phyloP scores from a whole-genome alignment of 37 sponge, comb jelly and placozoan species.

The Tethya wilhelma region DNA sequence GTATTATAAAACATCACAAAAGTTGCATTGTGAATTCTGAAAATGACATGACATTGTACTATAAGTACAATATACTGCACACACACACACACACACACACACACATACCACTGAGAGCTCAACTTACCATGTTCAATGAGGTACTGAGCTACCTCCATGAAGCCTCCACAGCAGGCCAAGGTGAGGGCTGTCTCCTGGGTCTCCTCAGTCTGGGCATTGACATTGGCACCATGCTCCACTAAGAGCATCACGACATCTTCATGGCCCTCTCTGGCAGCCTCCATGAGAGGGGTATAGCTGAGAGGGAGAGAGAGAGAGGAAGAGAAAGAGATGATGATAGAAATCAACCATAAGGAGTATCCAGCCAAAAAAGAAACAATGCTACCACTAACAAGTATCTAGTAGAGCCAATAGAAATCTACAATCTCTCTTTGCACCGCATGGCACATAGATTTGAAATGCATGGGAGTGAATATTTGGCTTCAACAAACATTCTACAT shows the following conservation, averaged over 20 bases:
- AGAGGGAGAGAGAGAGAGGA: background rate
- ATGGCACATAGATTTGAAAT: background rate
- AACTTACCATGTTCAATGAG: constrained; percentile 65
- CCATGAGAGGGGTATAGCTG: constrained; percentile 92
- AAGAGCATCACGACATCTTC: constrained; percentile 80
- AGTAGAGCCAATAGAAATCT: background rate
- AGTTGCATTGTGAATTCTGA: too few species aligned
- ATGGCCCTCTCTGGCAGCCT: constrained; percentile 87
- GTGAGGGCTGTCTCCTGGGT: constrained; percentile 92
- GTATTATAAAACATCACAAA: too few species aligned
- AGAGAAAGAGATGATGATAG: background rate
- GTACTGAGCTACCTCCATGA: constrained; percentile 71
- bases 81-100: constrained; percentile 17
- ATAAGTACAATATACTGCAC: background rate
- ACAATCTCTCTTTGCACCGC: background rate
- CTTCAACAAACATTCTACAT: background rate
- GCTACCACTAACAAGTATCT: background rate
- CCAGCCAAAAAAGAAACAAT: background rate
- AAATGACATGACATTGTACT: background rate
- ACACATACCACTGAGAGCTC: background rate
- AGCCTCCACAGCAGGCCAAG: constrained; percentile 84
- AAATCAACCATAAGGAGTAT: too few species aligned
- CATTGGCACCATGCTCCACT: constrained; percentile 81
- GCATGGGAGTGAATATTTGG: background rate
- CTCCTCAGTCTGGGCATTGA: constrained; percentile 84